phyloP scores from a whole-genome alignment of 2,113 vertebrate genomes.

The Australoheros scitulus region DNA sequence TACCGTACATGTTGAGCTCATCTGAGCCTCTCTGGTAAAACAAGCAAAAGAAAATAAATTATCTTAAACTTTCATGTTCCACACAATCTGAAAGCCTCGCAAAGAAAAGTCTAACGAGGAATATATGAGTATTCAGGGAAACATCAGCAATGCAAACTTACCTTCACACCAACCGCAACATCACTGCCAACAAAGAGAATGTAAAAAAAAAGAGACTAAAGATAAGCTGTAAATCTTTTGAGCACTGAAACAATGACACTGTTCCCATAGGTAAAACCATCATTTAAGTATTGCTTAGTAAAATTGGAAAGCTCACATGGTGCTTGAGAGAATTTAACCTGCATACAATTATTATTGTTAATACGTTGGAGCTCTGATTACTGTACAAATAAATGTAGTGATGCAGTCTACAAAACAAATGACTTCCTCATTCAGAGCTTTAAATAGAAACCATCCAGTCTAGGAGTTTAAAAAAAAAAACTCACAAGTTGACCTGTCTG shows the following conservation, averaged over 20 bases:
- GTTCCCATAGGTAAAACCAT: not conserved
- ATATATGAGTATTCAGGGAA: not conserved
- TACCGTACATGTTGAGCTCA: conserved; percentile 94
- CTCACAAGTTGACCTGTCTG: not conserved
- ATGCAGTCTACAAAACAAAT: not conserved
- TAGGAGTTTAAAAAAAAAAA: not conserved
- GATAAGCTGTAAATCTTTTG: not conserved
- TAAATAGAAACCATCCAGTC: not conserved
- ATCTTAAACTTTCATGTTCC: not conserved
- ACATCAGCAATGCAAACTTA: conserved; percentile 4
- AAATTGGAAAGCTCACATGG: not conserved
- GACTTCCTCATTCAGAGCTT: not conserved
- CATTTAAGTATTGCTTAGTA: not conserved
- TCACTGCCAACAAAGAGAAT: conserved; percentile 56
- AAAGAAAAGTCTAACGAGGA: not conserved
- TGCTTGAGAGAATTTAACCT: not conserved
- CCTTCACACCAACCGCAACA: conserved; percentile 79
- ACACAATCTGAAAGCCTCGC: not conserved
- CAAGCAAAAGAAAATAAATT: not conserved
- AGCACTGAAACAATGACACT: not conserved
- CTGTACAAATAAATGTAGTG: not conserved
- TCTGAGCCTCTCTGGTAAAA: conserved; percentile 95
- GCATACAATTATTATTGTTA: not conserved
- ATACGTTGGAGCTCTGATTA: not conserved
- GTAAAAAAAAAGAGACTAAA: not conserved